Conservation (phyloP, 1,140 invertebrate genomes). For the Brevipalpus yothersi region DNA sequence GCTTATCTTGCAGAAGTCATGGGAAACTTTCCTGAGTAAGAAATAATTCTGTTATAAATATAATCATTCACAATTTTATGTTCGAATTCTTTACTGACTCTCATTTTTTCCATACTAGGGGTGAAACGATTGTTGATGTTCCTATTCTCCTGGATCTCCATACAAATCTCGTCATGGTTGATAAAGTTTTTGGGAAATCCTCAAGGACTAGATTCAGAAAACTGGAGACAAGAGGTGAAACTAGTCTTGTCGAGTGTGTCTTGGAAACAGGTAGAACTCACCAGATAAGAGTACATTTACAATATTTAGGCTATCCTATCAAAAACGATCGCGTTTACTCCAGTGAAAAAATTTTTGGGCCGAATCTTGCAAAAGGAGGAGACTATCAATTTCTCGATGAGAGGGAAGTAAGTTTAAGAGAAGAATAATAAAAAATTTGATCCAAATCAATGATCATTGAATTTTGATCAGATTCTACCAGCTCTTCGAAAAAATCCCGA, state of each 20-base stretch:
- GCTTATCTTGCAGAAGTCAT: constrained; percentile 91
- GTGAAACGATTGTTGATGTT: constrained; percentile 52
- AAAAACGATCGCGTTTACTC: constrained; percentile 92
- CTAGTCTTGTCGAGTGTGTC: constrained; percentile 76
- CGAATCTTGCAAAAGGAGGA: constrained; percentile 68
- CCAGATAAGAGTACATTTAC: constrained; percentile 94
- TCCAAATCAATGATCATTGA: not conserved
- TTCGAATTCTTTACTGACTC: constrained; percentile 3
- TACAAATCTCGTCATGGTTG: constrained; percentile 76
- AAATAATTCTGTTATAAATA: not conserved
- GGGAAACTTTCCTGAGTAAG: constrained; percentile 53
- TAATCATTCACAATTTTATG: constrained; percentile 35
- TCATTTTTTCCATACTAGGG: constrained; percentile 28
- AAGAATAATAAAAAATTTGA: not conserved
- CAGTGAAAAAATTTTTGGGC: constrained; percentile 43
- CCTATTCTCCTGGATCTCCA: constrained; percentile 80
- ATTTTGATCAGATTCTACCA: not conserved
- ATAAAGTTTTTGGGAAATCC: constrained; percentile 56
- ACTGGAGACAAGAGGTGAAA: constrained; percentile 37
- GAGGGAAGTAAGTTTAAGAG: not conserved
- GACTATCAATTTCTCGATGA: constrained; percentile 27
- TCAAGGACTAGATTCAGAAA: constrained; percentile 68
- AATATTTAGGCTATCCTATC: constrained; percentile 88
- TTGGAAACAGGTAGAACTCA: constrained; percentile 87
- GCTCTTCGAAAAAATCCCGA: too few relatives aligned